phyloP scores from a whole-genome alignment of 2,888 invertebrate genomes.

The Bursaphelenchus okinawaensis region DNA sequence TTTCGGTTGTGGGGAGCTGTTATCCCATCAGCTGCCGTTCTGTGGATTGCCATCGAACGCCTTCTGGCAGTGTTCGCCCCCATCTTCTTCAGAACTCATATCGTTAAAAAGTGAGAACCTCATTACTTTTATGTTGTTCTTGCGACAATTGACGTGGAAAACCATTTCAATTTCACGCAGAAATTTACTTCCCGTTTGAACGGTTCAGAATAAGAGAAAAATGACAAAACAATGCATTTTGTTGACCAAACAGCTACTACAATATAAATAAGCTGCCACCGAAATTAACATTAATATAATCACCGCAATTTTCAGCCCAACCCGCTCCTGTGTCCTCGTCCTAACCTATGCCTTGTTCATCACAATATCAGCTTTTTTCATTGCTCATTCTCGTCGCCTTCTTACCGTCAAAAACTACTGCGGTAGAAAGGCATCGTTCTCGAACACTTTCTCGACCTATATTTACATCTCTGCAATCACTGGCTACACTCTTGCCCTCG shows the following conservation, averaged over 20 bases:
- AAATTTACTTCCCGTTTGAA: too few relatives aligned
- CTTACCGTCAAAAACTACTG: conserved; percentile 1
- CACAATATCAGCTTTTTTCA: not conserved
- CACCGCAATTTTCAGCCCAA: not conserved
- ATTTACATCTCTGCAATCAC: conserved; percentile 4
- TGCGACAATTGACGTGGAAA: not conserved
- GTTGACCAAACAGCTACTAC: not conserved
- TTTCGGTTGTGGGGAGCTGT: conserved; percentile 22
- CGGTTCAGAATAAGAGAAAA: not conserved
- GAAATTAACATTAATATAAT: too few relatives aligned
- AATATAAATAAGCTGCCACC: too few relatives aligned
- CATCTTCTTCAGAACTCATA: conserved; percentile 20
- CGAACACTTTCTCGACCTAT: conserved; percentile 5
- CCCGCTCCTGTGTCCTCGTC: not conserved
- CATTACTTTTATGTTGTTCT: too few relatives aligned
- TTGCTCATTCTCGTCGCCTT: not conserved
- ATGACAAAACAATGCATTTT: not conserved
- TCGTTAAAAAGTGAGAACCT: conserved; percentile 19
- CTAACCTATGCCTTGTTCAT: not conserved
- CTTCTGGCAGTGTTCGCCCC: conserved; percentile 25
- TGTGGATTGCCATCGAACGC: conserved; percentile 28
- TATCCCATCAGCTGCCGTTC: conserved; percentile 25
- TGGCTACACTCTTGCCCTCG: conserved; percentile 1
- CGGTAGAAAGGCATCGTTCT: conserved; percentile 10
- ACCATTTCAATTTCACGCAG: not conserved